Base-by-base conservation (phyloP, 2,113 vertebrate genomes). In the Hiodon alosoides region DNA sequence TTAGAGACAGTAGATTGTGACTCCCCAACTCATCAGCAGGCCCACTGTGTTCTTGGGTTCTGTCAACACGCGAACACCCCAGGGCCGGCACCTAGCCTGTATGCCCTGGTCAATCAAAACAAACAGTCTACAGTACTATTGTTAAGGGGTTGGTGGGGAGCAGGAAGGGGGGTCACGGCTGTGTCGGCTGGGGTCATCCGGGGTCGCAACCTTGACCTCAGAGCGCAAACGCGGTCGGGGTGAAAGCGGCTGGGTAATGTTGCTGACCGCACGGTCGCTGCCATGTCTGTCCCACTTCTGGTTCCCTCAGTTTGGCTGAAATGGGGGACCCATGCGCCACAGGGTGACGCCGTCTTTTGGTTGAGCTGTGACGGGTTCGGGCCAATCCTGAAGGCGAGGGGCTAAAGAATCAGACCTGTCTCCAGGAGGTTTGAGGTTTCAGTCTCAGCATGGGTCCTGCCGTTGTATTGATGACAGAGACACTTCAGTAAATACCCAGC, bases 91-190 rank as follows among this genome's bases (percentile, higher is more conserved):
- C 60, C 47, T 65, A 3, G 60, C 67, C 75, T 71, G 47, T 62
- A 72, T 76, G 48, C 16, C 68, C 51, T 16, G 74, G 68, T 64
- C 80, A 79, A 79, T 82, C 76, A 81, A 82, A 82, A 81, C 81
- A 83, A 82, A 74, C 11, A 79, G n/a, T 59, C 51, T 60, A 16
- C 72, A 73, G 70, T 69, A 67, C 54, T 58, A 31, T 47, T 67
- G 10, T 52, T 7, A 69, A 48, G 57, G 51, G 17, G 10, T 14
- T 14, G 66, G 13, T 61, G 60, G 67, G 16, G 76, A 72, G 64
- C 59, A 69, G 7, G 66, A 13, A 69, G 31, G 68, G 79, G 76
- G 76, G 67, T 78, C 73, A 58, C 17, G 57, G 61, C 61, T 5
- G 13, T 64, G 61, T 16, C 16, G 61, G 3, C 16, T 8, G 53